Conservation (phyloP, 1,140 invertebrate genomes). For the Lamellibrachia luymesi region DNA sequence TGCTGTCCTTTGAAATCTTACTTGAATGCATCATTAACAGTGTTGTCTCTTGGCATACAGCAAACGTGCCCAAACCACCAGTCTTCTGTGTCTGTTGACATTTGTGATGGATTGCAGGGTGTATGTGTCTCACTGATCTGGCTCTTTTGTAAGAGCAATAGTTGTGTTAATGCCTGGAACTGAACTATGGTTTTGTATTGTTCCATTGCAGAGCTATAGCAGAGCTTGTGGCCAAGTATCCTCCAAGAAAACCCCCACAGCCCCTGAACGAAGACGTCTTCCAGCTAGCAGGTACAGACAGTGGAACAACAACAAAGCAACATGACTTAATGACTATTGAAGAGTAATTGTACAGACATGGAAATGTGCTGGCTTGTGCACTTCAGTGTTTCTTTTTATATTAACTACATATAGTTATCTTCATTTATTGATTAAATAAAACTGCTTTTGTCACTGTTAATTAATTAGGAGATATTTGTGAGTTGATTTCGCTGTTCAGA, state of each 20-base stretch:
- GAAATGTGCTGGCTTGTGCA: not conserved
- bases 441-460: not conserved
- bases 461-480: not conserved
- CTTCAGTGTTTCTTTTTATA: not conserved
- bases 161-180: not conserved
- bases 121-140: too few relatives aligned
- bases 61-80: too few relatives aligned
- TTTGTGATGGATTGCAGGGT: too few relatives aligned
- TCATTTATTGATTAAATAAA: not conserved
- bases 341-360: not conserved
- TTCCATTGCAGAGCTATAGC: not conserved
- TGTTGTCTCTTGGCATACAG: too few relatives aligned
- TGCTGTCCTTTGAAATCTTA: too few relatives aligned
- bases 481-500: not conserved
- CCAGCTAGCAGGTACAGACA: not conserved
- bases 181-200: not conserved
- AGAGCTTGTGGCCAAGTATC: not conserved
- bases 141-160: too few relatives aligned
- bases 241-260: slow-evolving; percentile 8
- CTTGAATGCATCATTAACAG: too few relatives aligned
- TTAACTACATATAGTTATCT: too few relatives aligned
- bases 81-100: too few relatives aligned
- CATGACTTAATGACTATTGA: not conserved
- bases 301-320: not conserved
- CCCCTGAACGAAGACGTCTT: slow-evolving; percentile 6